Conservation (phyloP, 2,888 invertebrate genomes). For the Brachyopa scutellaris region DNA sequence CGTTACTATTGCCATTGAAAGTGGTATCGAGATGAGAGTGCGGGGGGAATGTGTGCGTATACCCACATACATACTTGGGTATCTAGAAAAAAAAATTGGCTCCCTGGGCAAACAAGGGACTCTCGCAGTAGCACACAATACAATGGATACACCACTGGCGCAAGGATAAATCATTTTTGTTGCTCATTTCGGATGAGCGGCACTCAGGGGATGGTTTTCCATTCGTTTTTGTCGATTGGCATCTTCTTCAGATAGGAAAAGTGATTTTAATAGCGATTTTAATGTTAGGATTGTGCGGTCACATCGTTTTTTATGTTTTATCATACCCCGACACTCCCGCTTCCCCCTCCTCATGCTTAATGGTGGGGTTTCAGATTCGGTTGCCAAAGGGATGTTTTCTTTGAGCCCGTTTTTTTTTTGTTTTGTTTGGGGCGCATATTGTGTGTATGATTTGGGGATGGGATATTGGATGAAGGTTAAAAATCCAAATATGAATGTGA, state of each 20-base stretch:
- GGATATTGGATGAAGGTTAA: constrained; percentile 54
- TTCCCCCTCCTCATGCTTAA: background rate
- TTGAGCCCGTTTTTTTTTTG: constrained; percentile 39
- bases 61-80: background rate
- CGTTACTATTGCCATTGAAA: constrained; percentile 69
- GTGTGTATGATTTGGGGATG: constrained; percentile 21
- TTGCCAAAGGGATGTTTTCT: constrained; percentile 66
- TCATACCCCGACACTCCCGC: background rate
- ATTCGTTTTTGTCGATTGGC: constrained; percentile 69
- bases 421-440: constrained; percentile 31
- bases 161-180: constrained; percentile 71
- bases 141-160: constrained; percentile 56
- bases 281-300: constrained; percentile 71
- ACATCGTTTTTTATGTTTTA: constrained; percentile 72
- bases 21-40: constrained; percentile 49
- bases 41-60: background rate
- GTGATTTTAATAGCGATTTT: constrained; percentile 73
- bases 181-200: constrained; percentile 67
- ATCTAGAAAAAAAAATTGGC: constrained; percentile 49
- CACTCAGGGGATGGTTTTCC: constrained; percentile 67
- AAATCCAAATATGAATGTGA: constrained; percentile 59
- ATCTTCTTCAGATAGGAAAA: constrained; percentile 70
- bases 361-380: constrained; percentile 17
- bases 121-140: constrained; percentile 47
- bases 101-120: constrained; percentile 64